These are phyloP conservation scores for Vulpes ferrilata DNA, from an alignment of 2,113 vertebrate species.

Conservation along the genomic window DNA sequence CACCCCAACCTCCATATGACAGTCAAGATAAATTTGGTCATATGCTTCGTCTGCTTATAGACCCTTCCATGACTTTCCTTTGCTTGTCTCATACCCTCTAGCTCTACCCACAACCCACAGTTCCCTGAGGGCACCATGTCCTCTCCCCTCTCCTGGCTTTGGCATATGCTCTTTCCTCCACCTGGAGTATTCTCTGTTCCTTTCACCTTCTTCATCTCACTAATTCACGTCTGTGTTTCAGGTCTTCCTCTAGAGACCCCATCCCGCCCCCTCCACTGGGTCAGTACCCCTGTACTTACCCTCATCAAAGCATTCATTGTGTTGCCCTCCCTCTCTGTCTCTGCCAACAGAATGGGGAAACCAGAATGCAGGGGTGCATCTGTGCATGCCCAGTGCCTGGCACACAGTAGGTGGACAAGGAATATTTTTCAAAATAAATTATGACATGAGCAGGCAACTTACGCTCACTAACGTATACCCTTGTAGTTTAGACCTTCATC, in stretches of 20 bases:
- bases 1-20: neutral
- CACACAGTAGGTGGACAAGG: neutral
- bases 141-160: neutral
- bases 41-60: neutral
- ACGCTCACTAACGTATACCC: neutral
- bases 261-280: neutral
- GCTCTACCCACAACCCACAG: too few species aligned
- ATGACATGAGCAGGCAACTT: neutral
- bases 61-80: neutral
- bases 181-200: neutral
- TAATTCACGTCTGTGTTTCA: neutral
- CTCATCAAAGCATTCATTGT: neutral
- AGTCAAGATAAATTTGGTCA: neutral
- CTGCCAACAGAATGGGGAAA: neutral
- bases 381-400: too few species aligned
- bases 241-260: neutral
- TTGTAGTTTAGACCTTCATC: neutral
- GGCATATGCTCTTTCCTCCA: neutral
- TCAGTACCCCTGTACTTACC: neutral
- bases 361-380: neutral
- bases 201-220: neutral
- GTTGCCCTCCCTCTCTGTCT: neutral
- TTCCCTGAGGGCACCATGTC: neutral
- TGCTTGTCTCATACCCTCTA: fast-evolving
- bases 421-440: neutral